phyloP scores from a whole-genome alignment of 2,113 vertebrate genomes.

The Propithecus coquereli region DNA sequence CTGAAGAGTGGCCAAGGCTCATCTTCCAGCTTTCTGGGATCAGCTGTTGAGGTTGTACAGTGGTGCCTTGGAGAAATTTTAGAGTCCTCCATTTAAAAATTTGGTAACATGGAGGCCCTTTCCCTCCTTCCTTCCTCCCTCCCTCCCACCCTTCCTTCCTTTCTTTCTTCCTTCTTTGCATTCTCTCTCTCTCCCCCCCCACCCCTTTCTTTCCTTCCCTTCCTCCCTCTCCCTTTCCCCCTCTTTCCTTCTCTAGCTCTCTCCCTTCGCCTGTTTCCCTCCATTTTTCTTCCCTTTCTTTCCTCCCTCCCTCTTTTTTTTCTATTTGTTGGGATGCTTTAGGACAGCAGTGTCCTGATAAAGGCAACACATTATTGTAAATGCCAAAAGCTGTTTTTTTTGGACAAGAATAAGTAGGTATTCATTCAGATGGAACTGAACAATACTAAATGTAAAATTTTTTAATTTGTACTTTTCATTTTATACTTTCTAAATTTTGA shows the following conservation, averaged over 20 bases:
- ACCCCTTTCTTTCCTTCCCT: too few species aligned
- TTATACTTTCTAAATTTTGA: not conserved
- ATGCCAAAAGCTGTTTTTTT: not conserved
- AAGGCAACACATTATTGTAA: not conserved
- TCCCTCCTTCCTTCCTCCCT: not conserved
- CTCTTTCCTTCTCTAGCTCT: too few species aligned
- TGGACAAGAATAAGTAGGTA: not conserved
- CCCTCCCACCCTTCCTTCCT: rapidly evolving
- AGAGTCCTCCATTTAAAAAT: not conserved
- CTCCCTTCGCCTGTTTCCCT: too few species aligned
- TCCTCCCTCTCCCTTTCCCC: too few species aligned
- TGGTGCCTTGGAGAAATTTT: not conserved
- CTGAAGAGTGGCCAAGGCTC: not conserved
- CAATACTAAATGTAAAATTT: not conserved
- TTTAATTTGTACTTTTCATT: not conserved
- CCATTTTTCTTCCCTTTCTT: too few species aligned
- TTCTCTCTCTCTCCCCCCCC: too few species aligned
- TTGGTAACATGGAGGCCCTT: not conserved
- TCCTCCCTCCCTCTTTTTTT: not conserved
- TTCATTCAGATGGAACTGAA: not conserved
- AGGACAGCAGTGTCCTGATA: not conserved
- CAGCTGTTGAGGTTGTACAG: not conserved
- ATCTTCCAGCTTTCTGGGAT: not conserved
- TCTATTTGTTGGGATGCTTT: not conserved
- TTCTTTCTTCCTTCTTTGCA: too few species aligned